phyloP scores from a whole-genome alignment of 2,888 invertebrate species.

The Venustoraphidia nigricollis region DNA sequence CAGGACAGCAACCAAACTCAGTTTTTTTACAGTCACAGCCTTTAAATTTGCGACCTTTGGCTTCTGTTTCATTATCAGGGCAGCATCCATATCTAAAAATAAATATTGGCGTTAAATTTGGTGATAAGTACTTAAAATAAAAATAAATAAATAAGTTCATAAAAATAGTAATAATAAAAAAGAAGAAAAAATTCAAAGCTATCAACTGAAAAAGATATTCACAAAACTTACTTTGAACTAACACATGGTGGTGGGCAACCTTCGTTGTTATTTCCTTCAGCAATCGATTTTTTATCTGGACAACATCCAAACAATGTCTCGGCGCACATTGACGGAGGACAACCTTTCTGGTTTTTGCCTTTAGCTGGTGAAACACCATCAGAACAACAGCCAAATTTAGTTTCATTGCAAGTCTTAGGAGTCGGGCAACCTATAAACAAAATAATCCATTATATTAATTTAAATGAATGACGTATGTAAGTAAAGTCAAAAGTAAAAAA shows the following conservation, averaged over 20 bases:
- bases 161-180: no score
- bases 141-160: no score
- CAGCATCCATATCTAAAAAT: conserved; percentile 67
- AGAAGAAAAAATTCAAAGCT: no score
- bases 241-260: conserved; percentile 57
- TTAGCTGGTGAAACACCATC: conserved; percentile 65
- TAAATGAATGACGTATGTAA: background rate
- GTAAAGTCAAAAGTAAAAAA: background rate
- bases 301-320: conserved; percentile 81
- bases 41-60: conserved; percentile 22
- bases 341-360: conserved; percentile 56
- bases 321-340: conserved; percentile 56
- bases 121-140: background rate
- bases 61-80: conserved; percentile 56
- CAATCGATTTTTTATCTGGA: conserved; percentile 56
- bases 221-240: conserved; percentile 31
- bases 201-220: background rate
- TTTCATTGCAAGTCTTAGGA: conserved; percentile 59
- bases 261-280: conserved; percentile 67
- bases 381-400: conserved; percentile 64
- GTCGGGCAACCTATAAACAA: conserved; percentile 43
- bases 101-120: conserved; percentile 10
- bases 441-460: background rate
- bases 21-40: conserved; percentile 5
- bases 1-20: conserved; percentile 56